Base-by-base conservation (phyloP, 2,797 vertebrate genomes). In the Anolis apletophallus region DNA sequence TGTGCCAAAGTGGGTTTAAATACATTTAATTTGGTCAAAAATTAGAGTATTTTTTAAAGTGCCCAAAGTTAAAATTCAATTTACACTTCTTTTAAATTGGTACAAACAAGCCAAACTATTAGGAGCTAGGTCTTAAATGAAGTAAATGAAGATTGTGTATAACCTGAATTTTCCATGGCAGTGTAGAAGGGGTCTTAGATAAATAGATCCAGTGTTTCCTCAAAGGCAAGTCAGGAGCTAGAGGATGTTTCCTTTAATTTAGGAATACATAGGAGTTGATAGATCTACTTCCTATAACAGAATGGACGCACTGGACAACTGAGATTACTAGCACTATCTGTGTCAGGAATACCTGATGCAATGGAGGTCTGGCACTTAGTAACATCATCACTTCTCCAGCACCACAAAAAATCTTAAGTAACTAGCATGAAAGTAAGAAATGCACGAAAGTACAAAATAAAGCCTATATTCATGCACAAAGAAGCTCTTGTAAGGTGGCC, bases 71-170 rank as follows among this genome's bases (percentile, higher is more conserved):
- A 79, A 69, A 87, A 76, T 82, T 55, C 34, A 69, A 34, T 87
- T 87, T 81, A 57, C 59, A 68, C 17, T 57, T 68, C 21, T 81
- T 68, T 76, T 23, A 40, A 40, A 68, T 23, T 81, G 72, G 57
- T 3, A 68, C 36, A 50, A 32, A 86, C 54, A 55, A 16, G 34
- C 71, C 13, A 75, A 81, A 74, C 59, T 19, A 52, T 54, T 46
- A 64, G 5, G 34, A 69, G 40, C 14, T 16, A 73, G 34, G 19
- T 26, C 34, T 26, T 74, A 29, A 9, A 26, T 73, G 29, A 74
- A 85, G 34, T 61, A 23, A 71, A 80, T 26, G 21, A 26, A 21
- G 75, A 10, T 61, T 61, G n/a, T 9, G 40, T 46, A 46, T n/a
- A 46, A 46, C 46, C 7, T 46, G 46, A 6, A 46, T 46, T 46